Percentiles rank a stretch among this genome's conserved stretches.
Conservation (phyloP, 2,888 invertebrate species). For the Galerucella nymphaeae region DNA sequence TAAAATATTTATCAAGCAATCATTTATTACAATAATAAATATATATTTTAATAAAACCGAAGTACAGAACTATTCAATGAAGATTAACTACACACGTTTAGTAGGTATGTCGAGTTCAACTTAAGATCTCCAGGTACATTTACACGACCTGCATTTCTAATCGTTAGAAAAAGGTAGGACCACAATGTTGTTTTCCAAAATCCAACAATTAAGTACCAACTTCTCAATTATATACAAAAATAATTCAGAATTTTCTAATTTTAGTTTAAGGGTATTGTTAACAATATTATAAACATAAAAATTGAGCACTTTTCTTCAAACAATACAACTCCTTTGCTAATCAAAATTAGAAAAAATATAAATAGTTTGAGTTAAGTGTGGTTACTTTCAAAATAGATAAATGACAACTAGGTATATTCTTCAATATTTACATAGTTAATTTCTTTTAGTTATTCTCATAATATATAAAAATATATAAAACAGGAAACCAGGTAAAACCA, state of each 20-base stretch:
- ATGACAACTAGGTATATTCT: background rate
- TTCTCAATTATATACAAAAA: too few relatives aligned
- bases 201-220: background rate
- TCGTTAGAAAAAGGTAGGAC: background rate
- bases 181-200: background rate
- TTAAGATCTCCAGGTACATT: background rate
- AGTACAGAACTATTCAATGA: background rate
- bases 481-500: constrained; percentile 19
- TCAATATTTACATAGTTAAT: background rate
- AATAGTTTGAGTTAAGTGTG: too few relatives aligned
- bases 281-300: too few relatives aligned
- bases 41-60: background rate
- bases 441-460: background rate
- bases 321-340: background rate
- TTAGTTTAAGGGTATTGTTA: too few relatives aligned
- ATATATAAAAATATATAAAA: constrained; percentile 5
- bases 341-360: background rate
- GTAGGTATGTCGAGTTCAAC: background rate
- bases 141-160: constrained; percentile 8
- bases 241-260: too few relatives aligned
- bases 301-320: too few relatives aligned
- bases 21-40: background rate
- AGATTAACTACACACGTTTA: background rate
- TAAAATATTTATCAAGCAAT: too few relatives aligned
- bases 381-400: background rate